Conservation (phyloP, 2,113 vertebrate species). For the Grammatotria lemairii region DNA sequence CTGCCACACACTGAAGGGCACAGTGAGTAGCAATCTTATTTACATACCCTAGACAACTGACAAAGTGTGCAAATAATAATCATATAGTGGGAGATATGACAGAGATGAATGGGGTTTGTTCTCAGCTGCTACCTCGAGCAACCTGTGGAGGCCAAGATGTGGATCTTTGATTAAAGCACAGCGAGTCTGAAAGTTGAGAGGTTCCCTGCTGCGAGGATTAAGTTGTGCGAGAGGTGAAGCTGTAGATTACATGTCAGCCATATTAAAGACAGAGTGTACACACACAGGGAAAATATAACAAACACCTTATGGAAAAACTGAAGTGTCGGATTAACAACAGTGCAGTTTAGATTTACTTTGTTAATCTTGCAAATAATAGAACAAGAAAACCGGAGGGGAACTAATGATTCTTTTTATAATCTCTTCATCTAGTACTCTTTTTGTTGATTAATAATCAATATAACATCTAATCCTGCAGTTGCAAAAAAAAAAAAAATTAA, state of each 20-base stretch:
- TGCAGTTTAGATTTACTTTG: background rate
- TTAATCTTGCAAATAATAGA: background rate
- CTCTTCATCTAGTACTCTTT: background rate
- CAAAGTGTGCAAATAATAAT: constrained; percentile 39
- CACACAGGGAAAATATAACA: background rate
- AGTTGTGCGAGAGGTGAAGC: background rate
- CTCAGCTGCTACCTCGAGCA: background rate
- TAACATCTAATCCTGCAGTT: background rate
- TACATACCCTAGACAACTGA: constrained; percentile 44
- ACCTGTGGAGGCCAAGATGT: constrained; percentile 4
- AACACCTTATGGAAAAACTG: background rate
- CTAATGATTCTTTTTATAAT: background rate
- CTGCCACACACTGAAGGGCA: constrained; percentile 47
- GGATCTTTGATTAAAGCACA: constrained; percentile 44
- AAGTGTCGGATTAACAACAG: background rate
- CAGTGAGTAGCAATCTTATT: constrained; percentile 42
- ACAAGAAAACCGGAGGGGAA: background rate
- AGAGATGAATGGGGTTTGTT: constrained; percentile 46
- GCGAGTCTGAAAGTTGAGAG: constrained; percentile 14
- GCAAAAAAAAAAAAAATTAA: background rate
- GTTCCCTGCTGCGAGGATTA: constrained; percentile 14
- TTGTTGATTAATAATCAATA: background rate
- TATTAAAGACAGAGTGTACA: background rate
- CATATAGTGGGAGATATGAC: constrained; percentile 43
- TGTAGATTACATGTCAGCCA: background rate